Percentiles rank a stretch among this genome's conserved stretches.
These are phyloP conservation scores for Calliscelio sp. DNA, from an alignment of 2,888 invertebrate genomes.

Conservation along the genomic window DNA sequence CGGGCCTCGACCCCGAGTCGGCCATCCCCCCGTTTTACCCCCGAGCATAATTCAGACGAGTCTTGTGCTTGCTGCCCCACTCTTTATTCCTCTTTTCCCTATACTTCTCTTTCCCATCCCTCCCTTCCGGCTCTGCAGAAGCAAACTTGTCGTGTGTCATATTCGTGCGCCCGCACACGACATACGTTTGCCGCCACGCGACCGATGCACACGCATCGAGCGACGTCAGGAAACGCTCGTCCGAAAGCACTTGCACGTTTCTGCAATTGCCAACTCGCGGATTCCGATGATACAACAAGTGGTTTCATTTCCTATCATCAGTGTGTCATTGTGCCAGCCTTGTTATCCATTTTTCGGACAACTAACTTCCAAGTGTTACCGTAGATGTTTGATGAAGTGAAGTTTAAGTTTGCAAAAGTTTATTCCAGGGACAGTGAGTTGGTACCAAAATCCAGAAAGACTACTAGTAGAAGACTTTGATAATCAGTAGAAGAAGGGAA, in stretches of 20 bases:
- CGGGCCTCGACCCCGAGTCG: constrained; percentile 68
- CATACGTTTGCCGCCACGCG: constrained; percentile 86
- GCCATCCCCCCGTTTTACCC: constrained; percentile 58
- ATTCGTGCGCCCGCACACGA: constrained; percentile 85
- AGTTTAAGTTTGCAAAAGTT: not conserved
- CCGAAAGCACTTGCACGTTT: constrained; percentile 66
- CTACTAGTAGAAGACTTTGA: too few species aligned
- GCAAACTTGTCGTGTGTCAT: constrained; percentile 83
- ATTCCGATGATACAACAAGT: constrained; percentile 68
- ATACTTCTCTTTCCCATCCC: constrained; percentile 61
- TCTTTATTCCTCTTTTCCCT: constrained; percentile 50
- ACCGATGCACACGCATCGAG: constrained; percentile 84
- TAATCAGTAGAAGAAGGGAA: too few species aligned
- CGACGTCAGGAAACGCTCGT: constrained; percentile 70
- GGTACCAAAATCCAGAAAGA: too few species aligned
- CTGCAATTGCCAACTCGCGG: constrained; percentile 55
- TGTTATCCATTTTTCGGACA: not conserved
- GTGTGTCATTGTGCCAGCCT: constrained; percentile 31
- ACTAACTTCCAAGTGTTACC: not conserved
- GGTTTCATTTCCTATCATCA: constrained; percentile 33
- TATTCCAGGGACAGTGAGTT: too few species aligned
- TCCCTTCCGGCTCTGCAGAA: constrained; percentile 56
- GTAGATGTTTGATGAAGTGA: not conserved
- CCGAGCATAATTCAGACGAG: constrained; percentile 63
- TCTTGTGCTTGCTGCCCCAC: constrained; percentile 69